A percentile compares a stretch with the other conserved stretches of the same genome.
Conservation (phyloP, 2,113 vertebrate species). For the Corythornis madagascariensis region DNA sequence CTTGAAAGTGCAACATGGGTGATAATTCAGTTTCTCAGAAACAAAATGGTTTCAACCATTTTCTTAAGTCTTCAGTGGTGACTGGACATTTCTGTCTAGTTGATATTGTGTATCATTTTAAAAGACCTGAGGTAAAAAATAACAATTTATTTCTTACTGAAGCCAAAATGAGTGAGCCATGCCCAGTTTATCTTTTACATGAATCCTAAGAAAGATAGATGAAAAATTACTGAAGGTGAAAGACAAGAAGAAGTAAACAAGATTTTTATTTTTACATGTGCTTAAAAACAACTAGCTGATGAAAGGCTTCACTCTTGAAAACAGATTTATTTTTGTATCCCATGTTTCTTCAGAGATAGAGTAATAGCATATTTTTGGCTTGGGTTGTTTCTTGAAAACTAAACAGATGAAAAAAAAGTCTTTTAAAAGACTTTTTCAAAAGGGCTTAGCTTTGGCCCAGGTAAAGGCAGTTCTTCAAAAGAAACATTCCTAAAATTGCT, state of each 20-base stretch:
- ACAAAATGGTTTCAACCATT: not conserved
- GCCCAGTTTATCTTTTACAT: not conserved
- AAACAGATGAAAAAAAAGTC: not conserved
- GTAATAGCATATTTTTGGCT: not conserved
- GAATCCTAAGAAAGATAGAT: not conserved
- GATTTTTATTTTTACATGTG: not conserved
- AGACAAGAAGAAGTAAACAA: not conserved
- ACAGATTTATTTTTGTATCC: accelerated
- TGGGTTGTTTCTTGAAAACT: not conserved
- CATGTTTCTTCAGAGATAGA: not conserved
- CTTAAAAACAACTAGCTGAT: not conserved
- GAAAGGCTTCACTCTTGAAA: not conserved
- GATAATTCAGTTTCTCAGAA: not conserved
- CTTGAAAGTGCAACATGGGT: not conserved
- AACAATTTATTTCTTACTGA: not conserved
- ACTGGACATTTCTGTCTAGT: not conserved
- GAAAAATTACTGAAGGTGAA: not conserved
- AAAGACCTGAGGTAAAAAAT: not conserved
- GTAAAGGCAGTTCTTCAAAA: not conserved
- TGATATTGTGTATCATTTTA: not conserved
- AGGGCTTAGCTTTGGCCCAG: not conserved
- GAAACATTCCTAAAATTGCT: not conserved
- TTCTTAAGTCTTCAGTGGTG: not conserved
- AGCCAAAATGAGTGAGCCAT: not conserved
- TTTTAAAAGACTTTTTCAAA: not conserved